phyloP scores from a whole-genome alignment of 2,888 invertebrate genomes.

The Nemapogon koenigi region DNA sequence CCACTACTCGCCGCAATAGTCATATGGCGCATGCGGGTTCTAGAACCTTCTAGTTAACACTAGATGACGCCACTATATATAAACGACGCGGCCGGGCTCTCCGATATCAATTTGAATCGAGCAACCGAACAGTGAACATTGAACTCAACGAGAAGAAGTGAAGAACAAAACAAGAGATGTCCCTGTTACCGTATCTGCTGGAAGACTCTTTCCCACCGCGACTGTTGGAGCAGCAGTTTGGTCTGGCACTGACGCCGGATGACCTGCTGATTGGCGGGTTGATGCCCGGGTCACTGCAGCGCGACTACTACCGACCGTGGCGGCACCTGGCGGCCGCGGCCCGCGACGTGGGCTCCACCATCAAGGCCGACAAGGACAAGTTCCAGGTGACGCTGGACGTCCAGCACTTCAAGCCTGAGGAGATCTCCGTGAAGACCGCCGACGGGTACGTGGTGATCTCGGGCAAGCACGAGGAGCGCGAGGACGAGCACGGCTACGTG shows the following conservation, averaged over 20 bases:
- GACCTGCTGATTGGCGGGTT: slow-evolving; percentile 37
- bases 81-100: too few species aligned
- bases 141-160: too few species aligned
- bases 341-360: slow-evolving; percentile 51
- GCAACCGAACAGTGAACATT: too few species aligned
- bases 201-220: slow-evolving; percentile 28
- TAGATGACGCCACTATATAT: too few species aligned
- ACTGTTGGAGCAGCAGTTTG: slow-evolving; percentile 37
- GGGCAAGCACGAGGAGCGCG: slow-evolving; percentile 78
- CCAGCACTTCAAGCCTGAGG: slow-evolving; percentile 75
- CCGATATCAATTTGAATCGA: too few species aligned
- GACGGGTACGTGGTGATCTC: slow-evolving; percentile 73
- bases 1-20: too few species aligned
- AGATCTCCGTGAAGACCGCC: slow-evolving; percentile 75
- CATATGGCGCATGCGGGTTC: too few species aligned
- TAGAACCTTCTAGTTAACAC: too few species aligned
- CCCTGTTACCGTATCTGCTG: slow-evolving; percentile 31
- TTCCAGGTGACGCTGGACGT: slow-evolving; percentile 74
- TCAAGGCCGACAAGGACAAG: slow-evolving; percentile 63
- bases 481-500: slow-evolving; percentile 73
- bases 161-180: slow-evolving; percentile 22
- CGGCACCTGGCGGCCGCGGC: slow-evolving; percentile 39
- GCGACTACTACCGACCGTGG: slow-evolving; percentile 38
- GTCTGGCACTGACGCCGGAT: slow-evolving; percentile 38
- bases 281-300: slow-evolving; percentile 27